Conservation (phyloP, 2,113 vertebrate genomes). For the Xiphorhynchus elegans region DNA sequence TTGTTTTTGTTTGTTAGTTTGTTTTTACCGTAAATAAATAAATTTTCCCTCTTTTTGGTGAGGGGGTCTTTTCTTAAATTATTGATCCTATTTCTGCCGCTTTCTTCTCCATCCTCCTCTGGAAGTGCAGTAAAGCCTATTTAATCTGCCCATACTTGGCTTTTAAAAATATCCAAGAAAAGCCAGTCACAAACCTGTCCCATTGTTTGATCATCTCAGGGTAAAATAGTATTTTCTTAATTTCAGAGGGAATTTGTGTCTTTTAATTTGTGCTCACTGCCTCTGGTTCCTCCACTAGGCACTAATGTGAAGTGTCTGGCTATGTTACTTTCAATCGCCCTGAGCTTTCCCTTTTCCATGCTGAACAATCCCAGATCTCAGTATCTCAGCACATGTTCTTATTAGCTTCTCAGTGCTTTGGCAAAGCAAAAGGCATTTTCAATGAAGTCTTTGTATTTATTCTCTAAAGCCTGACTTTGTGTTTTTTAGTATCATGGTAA, state of each 20-base stretch:
- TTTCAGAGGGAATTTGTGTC: neutral
- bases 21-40: neutral
- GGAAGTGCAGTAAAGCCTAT: neutral
- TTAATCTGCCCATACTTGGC: neutral
- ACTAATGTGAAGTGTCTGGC: neutral
- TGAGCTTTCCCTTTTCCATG: neutral
- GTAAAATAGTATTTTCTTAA: neutral
- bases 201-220: neutral
- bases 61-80: neutral
- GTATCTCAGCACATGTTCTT: fast-evolving
- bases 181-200: neutral
- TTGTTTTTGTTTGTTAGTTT: too few relatives aligned
- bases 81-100: neutral
- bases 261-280: neutral
- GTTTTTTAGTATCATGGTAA: neutral
- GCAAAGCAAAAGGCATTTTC: neutral
- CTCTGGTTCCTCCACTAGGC: neutral
- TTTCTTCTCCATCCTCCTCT: neutral
- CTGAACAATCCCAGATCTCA: neutral
- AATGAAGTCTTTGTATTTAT: neutral
- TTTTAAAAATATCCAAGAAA: neutral
- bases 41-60: neutral
- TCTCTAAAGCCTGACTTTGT: neutral
- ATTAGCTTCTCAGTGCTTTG: neutral
- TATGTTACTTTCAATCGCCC: neutral